Percentiles rank a stretch among this genome's conserved stretches.
phyloP scores from a whole-genome alignment of 2,797 vertebrate species.

The Gallinago stenura region DNA sequence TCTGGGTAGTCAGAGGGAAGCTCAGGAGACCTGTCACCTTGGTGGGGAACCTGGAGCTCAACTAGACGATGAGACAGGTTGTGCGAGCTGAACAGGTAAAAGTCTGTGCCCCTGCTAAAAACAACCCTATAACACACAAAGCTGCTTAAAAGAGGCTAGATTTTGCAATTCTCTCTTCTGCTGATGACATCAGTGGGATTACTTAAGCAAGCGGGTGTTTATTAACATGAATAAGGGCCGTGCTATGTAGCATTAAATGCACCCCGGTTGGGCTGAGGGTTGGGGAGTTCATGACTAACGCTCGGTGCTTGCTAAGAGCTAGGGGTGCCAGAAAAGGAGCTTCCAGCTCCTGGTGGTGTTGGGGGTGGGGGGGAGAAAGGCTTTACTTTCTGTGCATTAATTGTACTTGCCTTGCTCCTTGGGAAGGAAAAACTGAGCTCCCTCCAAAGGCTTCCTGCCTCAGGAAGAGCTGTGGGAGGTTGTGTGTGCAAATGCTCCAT shows the following conservation, averaged over 20 bases:
- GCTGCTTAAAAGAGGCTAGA: not conserved
- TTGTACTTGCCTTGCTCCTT: not conserved
- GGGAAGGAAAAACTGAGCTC: conserved; percentile 28
- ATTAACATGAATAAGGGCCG: conserved; percentile 38
- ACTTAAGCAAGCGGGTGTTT: conserved; percentile 29
- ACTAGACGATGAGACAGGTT: not conserved
- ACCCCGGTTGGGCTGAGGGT: not conserved
- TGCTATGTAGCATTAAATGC: conserved; percentile 37
- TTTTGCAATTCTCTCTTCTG: conserved; percentile 40
- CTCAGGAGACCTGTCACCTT: not conserved
- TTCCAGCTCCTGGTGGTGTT: not conserved
- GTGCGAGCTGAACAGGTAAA: not conserved
- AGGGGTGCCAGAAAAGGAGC: conserved; percentile 39
- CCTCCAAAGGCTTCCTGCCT: conserved; percentile 25
- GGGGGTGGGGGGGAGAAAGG: not conserved
- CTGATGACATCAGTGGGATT: conserved; percentile 45
- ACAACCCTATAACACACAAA: not conserved
- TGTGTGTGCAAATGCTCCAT: conserved; percentile 13
- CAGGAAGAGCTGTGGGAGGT: conserved; percentile 41
- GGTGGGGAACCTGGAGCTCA: not conserved
- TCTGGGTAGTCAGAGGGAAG: not conserved
- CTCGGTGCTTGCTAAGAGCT: conserved; percentile 2
- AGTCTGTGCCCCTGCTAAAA: not conserved
- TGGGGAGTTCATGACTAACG: conserved; percentile 54
- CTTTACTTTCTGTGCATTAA: conserved; percentile 19